These are phyloP conservation scores for Pseudochaenichthys georgianus DNA, from an alignment of 2,797 vertebrate species.

Conservation along the genomic window DNA sequence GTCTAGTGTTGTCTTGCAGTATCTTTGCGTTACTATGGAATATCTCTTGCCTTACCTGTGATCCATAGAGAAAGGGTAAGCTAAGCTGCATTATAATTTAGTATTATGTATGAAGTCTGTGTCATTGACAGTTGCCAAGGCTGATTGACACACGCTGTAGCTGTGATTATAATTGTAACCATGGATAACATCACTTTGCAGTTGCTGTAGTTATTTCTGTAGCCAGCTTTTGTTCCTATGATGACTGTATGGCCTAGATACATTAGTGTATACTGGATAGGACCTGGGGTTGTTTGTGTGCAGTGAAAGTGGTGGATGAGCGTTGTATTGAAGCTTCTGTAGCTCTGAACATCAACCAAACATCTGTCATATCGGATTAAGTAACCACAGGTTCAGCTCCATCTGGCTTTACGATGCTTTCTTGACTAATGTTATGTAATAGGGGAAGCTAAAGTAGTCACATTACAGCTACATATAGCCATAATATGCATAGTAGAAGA, in stretches of 20 bases:
- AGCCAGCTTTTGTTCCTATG: background rate
- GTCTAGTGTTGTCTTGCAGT: background rate
- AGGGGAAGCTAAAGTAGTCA: background rate
- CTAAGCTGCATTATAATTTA: background rate
- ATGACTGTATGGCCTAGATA: background rate
- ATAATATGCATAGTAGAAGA: background rate
- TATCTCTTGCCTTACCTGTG: background rate
- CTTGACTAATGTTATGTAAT: background rate
- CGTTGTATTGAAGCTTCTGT: background rate
- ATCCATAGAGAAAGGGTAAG: slow-evolving; percentile 1
- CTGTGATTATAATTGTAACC: background rate
- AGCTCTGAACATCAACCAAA: background rate
- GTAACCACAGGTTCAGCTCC: background rate
- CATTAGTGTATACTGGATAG: background rate
- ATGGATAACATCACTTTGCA: background rate
- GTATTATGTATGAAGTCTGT: slow-evolving; percentile 10
- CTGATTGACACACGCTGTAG: slow-evolving; percentile 6
- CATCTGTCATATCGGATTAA: background rate
- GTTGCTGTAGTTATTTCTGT: background rate
- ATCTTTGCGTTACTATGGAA: too few relatives aligned
- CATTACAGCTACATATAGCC: background rate
- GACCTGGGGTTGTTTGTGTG: background rate
- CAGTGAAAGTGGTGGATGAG: background rate
- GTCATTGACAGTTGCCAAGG: background rate
- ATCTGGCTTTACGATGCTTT: background rate